Percentiles rank a stretch among this genome's conserved stretches.
Conservation (phyloP, 2,113 vertebrate species). For the Apus apus region DNA sequence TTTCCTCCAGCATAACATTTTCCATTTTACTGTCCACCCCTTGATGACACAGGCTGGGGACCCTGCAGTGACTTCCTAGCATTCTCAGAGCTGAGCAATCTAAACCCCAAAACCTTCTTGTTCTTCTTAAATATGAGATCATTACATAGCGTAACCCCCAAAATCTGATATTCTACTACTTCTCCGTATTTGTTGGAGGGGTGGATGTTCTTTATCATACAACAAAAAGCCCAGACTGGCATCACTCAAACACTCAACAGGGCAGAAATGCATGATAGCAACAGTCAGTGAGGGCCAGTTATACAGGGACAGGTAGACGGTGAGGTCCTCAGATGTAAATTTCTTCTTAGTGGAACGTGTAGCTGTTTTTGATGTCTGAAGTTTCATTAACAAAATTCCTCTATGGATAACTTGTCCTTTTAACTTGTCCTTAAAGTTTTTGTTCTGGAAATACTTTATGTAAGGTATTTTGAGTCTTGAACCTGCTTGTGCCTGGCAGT, state of each 20-base stretch:
- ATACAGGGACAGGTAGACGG: background rate
- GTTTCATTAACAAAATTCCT: background rate
- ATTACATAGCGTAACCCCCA: background rate
- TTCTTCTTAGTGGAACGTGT: background rate
- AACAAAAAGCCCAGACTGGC: background rate
- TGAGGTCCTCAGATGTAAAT: background rate
- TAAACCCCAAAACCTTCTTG: background rate
- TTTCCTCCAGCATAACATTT: background rate
- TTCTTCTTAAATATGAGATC: background rate
- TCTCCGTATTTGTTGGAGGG: background rate
- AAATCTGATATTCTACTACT: background rate
- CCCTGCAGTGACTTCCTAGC: background rate
- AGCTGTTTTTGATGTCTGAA: background rate
- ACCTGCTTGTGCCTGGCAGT: background rate
- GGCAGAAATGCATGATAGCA: background rate
- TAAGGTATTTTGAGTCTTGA: background rate
- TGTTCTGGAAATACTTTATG: background rate
- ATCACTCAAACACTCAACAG: background rate
- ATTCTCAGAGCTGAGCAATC: background rate
- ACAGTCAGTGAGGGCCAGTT: background rate
- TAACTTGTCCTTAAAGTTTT: conserved; percentile 1
- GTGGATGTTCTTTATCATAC: background rate
- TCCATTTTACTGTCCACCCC: background rate
- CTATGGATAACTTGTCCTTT: background rate
- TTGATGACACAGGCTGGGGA: background rate